These are phyloP conservation scores for Danio tinwini DNA, from an alignment of 2,797 vertebrate genomes.

Conservation along the genomic window DNA sequence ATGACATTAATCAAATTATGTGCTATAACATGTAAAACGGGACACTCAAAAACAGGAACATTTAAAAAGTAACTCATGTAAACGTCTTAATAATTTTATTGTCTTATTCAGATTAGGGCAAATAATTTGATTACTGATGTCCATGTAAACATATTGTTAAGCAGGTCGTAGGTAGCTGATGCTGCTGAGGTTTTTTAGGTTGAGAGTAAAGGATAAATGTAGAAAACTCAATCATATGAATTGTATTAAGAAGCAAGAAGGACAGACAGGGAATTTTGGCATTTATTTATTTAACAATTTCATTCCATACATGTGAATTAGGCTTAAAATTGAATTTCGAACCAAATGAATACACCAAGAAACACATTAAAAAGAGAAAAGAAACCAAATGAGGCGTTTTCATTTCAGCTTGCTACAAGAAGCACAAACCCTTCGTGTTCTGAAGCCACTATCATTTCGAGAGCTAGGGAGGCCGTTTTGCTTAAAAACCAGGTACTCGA, in stretches of 20 bases:
- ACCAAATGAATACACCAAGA: constrained; percentile 55
- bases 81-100: too few relatives aligned
- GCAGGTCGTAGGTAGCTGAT: not conserved
- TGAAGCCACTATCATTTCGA: constrained; percentile 61
- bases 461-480: constrained; percentile 60
- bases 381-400: constrained; percentile 64
- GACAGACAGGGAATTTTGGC: constrained; percentile 61
- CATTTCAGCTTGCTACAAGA: constrained; percentile 62
- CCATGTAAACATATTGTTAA: too few relatives aligned
- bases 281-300: constrained; percentile 79
- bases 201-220: not conserved
- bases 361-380: constrained; percentile 58
- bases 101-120: too few relatives aligned
- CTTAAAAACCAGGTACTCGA: constrained; percentile 38
- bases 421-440: constrained; percentile 63
- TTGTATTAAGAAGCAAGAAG: not conserved
- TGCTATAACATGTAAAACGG: too few relatives aligned
- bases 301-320: constrained; percentile 77
- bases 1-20: too few relatives aligned
- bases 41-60: too few relatives aligned
- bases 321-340: constrained; percentile 72
- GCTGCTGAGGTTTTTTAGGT: not conserved
- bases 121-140: too few relatives aligned
- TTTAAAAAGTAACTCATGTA: too few relatives aligned
- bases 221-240: not conserved